These are phyloP conservation scores for Acestrorhynchus altus DNA, from an alignment of 2,797 vertebrate genomes.

Conservation along the genomic window DNA sequence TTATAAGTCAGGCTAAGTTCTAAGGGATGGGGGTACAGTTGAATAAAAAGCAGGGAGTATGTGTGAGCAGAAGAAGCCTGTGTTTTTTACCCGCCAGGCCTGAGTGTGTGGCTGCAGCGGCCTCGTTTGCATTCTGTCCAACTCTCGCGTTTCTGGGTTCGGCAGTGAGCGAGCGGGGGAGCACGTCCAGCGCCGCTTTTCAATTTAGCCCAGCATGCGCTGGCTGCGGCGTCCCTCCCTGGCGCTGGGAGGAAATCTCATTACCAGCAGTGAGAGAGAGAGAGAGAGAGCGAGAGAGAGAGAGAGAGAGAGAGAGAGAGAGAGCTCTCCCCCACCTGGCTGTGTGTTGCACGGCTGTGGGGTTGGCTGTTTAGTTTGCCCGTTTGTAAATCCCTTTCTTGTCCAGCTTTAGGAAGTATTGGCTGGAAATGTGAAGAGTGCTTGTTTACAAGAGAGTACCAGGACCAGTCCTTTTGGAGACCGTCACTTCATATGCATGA, in stretches of 20 bases:
- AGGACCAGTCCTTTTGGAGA: background rate
- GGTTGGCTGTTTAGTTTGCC: conserved; percentile 63
- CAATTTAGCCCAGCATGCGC: conserved; percentile 60
- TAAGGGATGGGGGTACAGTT: background rate
- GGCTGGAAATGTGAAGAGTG: background rate
- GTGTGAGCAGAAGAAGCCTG: conserved; percentile 14
- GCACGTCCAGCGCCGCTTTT: conserved; percentile 61
- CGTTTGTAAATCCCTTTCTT: conserved; percentile 57
- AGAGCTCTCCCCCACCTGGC: conserved; percentile 54
- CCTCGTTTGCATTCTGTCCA: conserved; percentile 57
- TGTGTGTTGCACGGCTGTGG: conserved; percentile 56
- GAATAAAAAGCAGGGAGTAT: conserved; percentile 19
- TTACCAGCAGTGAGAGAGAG: conserved; percentile 59
- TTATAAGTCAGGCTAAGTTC: conserved; percentile 23
- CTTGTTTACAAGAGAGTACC: background rate
- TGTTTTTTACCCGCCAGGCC: conserved; percentile 50
- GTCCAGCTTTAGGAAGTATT: conserved; percentile 46
- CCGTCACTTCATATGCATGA: background rate
- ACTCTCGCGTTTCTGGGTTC: conserved; percentile 51
- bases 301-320: conserved; percentile 42
- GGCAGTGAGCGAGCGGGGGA: conserved; percentile 33
- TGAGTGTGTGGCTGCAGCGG: conserved; percentile 45
- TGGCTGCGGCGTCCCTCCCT: conserved; percentile 48
- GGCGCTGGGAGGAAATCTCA: conserved; percentile 55
- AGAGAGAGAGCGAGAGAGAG: conserved; percentile 30